Evolutionary conservation across 2,113 vertebrate genomes (phyloP).

Genomic region (Agelaius tricolor): DNA sequence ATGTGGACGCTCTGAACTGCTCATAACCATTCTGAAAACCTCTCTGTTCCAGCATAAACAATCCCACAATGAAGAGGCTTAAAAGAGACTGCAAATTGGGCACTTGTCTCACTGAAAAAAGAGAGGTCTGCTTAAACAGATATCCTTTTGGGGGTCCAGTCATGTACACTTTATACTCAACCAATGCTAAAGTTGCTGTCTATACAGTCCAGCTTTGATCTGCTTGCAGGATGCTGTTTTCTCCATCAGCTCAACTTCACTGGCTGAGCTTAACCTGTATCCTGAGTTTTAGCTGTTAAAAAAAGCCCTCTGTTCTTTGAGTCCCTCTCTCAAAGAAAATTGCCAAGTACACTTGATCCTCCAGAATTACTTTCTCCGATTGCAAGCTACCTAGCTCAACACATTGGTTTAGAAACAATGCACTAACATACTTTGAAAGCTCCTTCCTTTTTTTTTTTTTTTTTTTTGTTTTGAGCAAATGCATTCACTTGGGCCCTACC

Average conservation of each 20-base stretch:
- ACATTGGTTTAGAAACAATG: background rate
- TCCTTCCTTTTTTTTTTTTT: background rate
- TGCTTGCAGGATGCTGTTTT: background rate
- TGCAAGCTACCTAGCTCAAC: background rate
- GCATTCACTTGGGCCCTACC: background rate
- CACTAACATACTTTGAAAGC: background rate
- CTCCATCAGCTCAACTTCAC: background rate
- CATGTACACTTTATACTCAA: background rate
- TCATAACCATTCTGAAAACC: background rate
- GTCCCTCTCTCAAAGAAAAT: background rate
- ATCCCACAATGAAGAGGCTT: background rate
- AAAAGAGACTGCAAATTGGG: background rate
- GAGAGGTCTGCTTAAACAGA: background rate
- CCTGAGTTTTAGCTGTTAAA: background rate
- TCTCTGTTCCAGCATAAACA: accelerated
- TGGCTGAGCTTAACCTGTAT: background rate
- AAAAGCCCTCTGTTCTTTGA: background rate
- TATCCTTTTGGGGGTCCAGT: background rate
- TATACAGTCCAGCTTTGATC: background rate
- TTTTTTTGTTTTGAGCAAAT: background rate
- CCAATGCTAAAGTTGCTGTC: background rate
- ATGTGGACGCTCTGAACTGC: background rate
- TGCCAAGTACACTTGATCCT: background rate
- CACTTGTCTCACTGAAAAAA: background rate
- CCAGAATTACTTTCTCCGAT: background rate